Base-by-base conservation (phyloP, 2,113 vertebrate species). In the Vidua macroura region DNA sequence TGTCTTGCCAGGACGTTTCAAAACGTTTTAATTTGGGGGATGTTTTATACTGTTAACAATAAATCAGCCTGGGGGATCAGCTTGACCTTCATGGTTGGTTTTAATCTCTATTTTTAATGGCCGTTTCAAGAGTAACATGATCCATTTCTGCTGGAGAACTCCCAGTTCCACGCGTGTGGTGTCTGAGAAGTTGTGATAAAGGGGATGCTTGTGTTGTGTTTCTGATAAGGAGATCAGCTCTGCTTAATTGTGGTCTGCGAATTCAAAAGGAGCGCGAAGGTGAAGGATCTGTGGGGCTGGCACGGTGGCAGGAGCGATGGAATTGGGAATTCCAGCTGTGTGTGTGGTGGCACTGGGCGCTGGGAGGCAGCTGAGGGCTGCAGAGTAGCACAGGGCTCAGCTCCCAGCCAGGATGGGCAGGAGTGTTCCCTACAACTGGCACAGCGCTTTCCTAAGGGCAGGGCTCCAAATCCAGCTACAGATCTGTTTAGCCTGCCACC, bases 401-500 rank as follows among this genome's bases (percentile, higher is more conserved):
- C 48, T 83, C 7, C 28, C 86, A 18, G 73, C 7, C 73, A 22
- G 43, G 59, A 15, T 7, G 6, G 74, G 72, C 39, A 87, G 80
- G 39, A 92, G 74, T 22, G 23, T 25, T 93, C 85, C 91, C 83
- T 89, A 15, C 86, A 93, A 15, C 89, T 68, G 83, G 62, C 76
- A 53, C 56, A 46, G 62, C 8, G 1, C 90, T 84, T 74, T 25
- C 78, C 68, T 23, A 2, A 90, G 80, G 51, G 44, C 5, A 3
- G 13, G 16, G 58, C 13, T 88, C n/a, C 56, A 88, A 92, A 70
- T 25, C 64, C n/a, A 88, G 88, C 83, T 44, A 2, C 31, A 19
- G 84, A 75, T 48, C 48, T 79, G 80, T 95, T 88, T 95, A 62
- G 88, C 88, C 75, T 90, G 92, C 51, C 72, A 5, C 80, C 85